Base-by-base conservation (phyloP, 2,888 invertebrate species). In the Agapetus fuscipes region DNA sequence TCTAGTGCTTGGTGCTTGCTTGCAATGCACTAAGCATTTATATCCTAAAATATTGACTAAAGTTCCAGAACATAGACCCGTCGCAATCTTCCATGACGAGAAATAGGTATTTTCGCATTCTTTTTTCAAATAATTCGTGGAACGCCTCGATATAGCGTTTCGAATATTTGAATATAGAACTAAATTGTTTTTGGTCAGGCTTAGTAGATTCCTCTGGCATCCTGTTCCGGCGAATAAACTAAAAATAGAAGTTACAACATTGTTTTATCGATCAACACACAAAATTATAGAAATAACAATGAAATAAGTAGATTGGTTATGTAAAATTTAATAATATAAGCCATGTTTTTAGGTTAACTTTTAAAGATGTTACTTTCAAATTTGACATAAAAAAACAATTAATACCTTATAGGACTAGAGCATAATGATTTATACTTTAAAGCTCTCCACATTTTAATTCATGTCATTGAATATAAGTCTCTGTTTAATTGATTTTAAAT, bases 11-110 rank as follows among this genome's bases (percentile, higher is more conserved):
- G 62, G 57, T 37, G 59, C 60, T 2, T 80, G 67, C 42, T 81
- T 82, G 47, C 82, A 81, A 53, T 78, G 78, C 2, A 75, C 83
- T 3, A 76, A 72, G 26, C 73, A 70, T 56, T 76, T 59, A 44
- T 52, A 58, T 16, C 60, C 44, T n/a, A 66, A 48, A 30, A 57
- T 53, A 30, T 62, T 61, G 11, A 56, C 56, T 10, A 59, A 60
- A 30, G 69, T 51, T 2, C 65, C 68, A 54, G 68, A 52, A 53
- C 66, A 61, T 12, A 68, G 53, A n/a, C 70, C 69, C 7, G 62
- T 56, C 47, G 67, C 64, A 16, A 70, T 48, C 49, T 66, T 68
- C 68, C 67, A 68, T 4, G 68, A 67, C 53, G 45, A 13, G 63
- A 41, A 32, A 61, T 53, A 39, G 57, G 42, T 11, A 27, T 32